phyloP scores from a whole-genome alignment of 37 sponge, comb jelly and placozoan genomes.

The Aplysina aerophoba region DNA sequence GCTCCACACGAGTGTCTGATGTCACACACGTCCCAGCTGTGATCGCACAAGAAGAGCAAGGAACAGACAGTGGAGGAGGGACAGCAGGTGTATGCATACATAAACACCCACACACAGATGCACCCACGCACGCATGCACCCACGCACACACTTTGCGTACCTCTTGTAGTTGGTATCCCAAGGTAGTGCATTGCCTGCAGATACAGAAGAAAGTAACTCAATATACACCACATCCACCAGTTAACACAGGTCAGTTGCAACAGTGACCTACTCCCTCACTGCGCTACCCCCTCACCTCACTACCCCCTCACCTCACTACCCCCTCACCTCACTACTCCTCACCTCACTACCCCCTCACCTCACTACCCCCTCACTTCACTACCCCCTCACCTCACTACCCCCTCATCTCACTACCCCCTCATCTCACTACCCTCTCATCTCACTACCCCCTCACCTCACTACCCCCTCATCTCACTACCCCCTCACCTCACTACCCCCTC shows the following conservation, averaged over 20 bases:
- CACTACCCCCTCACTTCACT: no score
- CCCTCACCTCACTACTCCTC: no score
- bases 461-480: no score
- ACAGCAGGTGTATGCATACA: neutral
- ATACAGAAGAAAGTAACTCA: neutral
- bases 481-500: no score
- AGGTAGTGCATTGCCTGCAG: conserved; percentile 90
- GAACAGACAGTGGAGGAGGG: neutral
- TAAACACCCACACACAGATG: conserved; percentile 1
- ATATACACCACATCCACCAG: conserved; percentile 15
- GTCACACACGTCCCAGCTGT: conserved; percentile 91
- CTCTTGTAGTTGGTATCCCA: conserved; percentile 93
- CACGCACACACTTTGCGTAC: conserved; percentile 37
- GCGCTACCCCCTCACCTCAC: no score
- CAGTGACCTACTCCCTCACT: no score
- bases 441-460: no score
- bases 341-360: no score
- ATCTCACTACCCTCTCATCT: no score
- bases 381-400: no score
- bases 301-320: no score
- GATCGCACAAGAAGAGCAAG: neutral
- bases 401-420: no score
- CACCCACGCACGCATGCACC: neutral
- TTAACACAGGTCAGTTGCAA: neutral
- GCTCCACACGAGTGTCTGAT: conserved; percentile 73